phyloP scores from a whole-genome alignment of 64 coral and sea anemone species.

The Platygyra sinensis region DNA sequence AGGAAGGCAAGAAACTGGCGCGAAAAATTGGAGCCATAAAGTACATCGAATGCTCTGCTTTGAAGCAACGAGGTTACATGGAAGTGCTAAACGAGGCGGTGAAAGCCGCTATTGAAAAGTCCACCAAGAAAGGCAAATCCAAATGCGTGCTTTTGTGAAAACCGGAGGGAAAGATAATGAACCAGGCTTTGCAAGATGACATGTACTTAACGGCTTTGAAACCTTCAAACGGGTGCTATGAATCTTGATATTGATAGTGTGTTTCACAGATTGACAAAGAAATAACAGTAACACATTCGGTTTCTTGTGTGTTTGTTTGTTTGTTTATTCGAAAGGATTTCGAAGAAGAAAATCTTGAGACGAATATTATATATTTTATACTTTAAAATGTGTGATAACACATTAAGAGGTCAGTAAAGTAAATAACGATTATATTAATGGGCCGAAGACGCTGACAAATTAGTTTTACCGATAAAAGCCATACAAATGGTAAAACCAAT shows the following conservation, averaged over 20 bases:
- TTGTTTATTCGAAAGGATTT: neutral
- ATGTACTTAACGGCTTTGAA: neutral
- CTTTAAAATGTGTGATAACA: neutral
- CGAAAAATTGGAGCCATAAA: constrained; percentile 75
- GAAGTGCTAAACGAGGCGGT: constrained; percentile 85
- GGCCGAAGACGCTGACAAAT: neutral
- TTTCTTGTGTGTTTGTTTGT: neutral
- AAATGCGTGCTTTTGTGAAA: constrained; percentile 71
- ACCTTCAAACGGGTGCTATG: neutral
- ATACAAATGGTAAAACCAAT: neutral
- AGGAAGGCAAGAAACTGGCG: constrained; percentile 82
- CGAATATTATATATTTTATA: neutral
- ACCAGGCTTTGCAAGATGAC: neutral
- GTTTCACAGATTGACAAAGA: neutral
- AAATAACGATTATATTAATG: constrained; percentile 22
- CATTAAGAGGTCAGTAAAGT: constrained; percentile 1
- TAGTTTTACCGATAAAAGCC: constrained; percentile 17
- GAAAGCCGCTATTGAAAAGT: constrained; percentile 39
- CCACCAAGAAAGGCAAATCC: constrained; percentile 50
- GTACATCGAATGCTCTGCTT: constrained; percentile 85
- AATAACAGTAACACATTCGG: neutral
- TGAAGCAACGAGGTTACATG: constrained; percentile 81
- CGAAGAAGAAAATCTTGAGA: neutral
- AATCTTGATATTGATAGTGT: neutral
- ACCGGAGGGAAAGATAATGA: neutral